A percentile compares a stretch with the other conserved stretches of the same genome.
phyloP scores from a whole-genome alignment of 2,797 vertebrate genomes.

The Numenius phaeopus region DNA sequence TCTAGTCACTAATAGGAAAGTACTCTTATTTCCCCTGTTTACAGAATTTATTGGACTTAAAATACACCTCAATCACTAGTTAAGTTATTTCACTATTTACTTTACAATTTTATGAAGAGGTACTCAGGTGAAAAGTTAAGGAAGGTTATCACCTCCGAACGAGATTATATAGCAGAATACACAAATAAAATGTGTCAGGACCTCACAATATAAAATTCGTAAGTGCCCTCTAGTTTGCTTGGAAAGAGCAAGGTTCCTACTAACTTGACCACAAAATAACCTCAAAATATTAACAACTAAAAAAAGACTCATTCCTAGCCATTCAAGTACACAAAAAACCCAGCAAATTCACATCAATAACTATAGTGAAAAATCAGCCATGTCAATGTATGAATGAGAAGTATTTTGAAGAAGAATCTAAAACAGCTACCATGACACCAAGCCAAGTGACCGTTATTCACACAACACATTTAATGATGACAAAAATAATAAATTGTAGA shows the following conservation, averaged over 20 bases:
- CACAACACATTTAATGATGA: accelerated
- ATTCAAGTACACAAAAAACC: neutral
- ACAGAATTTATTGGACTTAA: slow-evolving; percentile 13
- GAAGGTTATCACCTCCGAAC: neutral
- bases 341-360: neutral
- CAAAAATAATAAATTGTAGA: neutral
- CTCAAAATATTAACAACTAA: neutral
- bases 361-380: no score
- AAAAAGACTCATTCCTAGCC: neutral
- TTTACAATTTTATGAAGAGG: slow-evolving; percentile 21
- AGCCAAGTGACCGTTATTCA: neutral
- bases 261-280: neutral
- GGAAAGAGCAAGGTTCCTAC: neutral
- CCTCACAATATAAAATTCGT: neutral
- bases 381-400: neutral
- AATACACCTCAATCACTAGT: neutral
- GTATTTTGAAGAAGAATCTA: neutral
- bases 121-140: neutral
- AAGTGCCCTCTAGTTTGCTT: neutral
- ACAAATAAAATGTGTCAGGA: slow-evolving; percentile 13
- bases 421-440: neutral
- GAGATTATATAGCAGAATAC: slow-evolving; percentile 4
- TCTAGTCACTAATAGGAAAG: neutral
- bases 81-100: slow-evolving; percentile 16
- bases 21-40: neutral